Base-by-base conservation (phyloP, 2,888 invertebrate genomes). In the Parnassius smintheus region DNA sequence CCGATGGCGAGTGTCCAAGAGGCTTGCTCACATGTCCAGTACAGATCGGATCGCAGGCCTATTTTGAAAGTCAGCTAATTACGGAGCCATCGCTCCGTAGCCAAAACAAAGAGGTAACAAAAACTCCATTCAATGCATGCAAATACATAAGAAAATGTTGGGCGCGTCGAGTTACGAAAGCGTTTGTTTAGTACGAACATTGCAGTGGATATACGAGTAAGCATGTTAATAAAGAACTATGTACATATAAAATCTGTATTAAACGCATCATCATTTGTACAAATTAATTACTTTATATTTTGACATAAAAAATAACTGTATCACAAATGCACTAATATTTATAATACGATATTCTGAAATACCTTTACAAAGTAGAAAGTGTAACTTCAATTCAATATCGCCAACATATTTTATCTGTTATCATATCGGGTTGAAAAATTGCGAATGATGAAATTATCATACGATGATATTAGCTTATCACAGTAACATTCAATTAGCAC, bases 91-190 rank as follows among this genome's bases (percentile, higher is more conserved):
- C 59, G 59, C 64, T 42, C 46, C 65, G 65, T 64, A 62, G 61
- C 61, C 56, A 59, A 60, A 63, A 68, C 70, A 70, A 69, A 65
- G 67, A 66, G 66, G 58, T 63, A 65, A 66, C 65, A 61, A 53
- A 64, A 61, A 59, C 62, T 54, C 59, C 62, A 64, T 64, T 66
- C 65, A 67, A 67, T 66, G 70, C 70, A 70, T 70, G 68, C 72
- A 70, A 70, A 71, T 70, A 54, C 61, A 56, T 52, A 65, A 65
- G 68, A 68, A 66, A 64, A 65, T 63, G 56, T 66, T 60, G 50
- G 51, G 54, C 53, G 56, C 61, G 50, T 57, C 11, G 56, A 66
- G 49, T 22, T 56, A 56, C 41, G 62, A 61, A 58, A 56, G 13
- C 49, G 50, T 49, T 18, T n/a, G n/a, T 46, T 35, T 35, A 35